Base-by-base conservation (phyloP, 2,113 vertebrate species). In the Andinoacara biseriatus region DNA sequence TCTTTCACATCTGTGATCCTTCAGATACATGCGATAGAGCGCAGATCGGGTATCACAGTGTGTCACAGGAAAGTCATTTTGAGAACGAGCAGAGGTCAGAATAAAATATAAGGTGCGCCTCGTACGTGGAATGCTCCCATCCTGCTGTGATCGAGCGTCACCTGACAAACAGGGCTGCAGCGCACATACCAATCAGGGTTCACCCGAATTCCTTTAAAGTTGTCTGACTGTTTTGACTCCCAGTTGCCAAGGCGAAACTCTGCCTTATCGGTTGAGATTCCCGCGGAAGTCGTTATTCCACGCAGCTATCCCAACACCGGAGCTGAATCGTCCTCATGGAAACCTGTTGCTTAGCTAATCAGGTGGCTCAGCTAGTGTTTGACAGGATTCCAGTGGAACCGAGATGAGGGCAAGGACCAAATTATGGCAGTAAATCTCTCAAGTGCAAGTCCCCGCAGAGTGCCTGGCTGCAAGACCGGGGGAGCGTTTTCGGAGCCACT, bases 401-500 rank as follows among this genome's bases (percentile, higher is more conserved):
- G 67, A 82, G 89, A 80, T 60, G 75, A 90, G 89, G 77, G 92
- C 87, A 90, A 61, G 65, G 81, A 87, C 86, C 83, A 89, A 92
- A 91, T 90, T 87, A 92, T 92, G 85, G 87, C 86, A 83, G 85
- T 85, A 91, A 93, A 92, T 90, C 92, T 94, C 87, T 88, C 52
- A 75, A 87, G 61, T 54, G 74, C 90, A 82, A 85, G 87, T 94
- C 90, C 92, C 89, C 72, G 14, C 85, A 77, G 88, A 90, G 89
- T 86, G 87, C 60, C 81, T 85, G 86, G 86, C 89, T 82, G 58
- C 40, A 65, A 82, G 88, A 77, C 74, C 76, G 17, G 56, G 88
- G 84, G 81, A 82, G 89, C 35, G 24, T 93, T 93, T 94, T 92
- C 90, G 49, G 85, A 91, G 91, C 80, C 85, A 90, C 86, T 92